These are phyloP conservation scores for Beroe forskalii DNA, from an alignment of 37 sponge, comb jelly and placozoan species.

Conservation along the genomic window DNA sequence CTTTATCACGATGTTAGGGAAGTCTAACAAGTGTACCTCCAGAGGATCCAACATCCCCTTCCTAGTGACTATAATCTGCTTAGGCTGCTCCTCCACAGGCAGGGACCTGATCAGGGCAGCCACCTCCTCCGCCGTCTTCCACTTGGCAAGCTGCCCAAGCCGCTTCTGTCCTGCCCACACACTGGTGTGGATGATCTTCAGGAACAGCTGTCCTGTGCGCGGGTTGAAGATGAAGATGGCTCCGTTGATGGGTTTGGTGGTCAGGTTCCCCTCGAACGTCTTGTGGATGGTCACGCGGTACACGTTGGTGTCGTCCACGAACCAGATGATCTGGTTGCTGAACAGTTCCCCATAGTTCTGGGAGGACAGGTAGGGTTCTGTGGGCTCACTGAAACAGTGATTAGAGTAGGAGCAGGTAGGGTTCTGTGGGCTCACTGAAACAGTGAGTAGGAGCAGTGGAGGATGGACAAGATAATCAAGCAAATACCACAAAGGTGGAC, in stretches of 20 bases:
- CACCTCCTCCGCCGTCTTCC: constrained; percentile 99
- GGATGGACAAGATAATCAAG: no score
- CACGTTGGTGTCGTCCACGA: constrained; percentile 99
- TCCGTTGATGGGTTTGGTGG: constrained; percentile 99
- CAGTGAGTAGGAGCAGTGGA: no score
- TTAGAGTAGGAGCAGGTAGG: no score
- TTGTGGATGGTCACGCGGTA: constrained; percentile 99
- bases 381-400: constrained; percentile 89
- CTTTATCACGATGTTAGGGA: constrained; percentile 99
- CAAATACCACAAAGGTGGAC: no score
- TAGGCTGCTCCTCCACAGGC: constrained; percentile 99
- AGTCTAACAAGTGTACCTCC: constrained; percentile 97
- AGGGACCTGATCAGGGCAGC: constrained; percentile 98
- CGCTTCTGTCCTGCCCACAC: constrained; percentile 99
- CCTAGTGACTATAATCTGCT: constrained; percentile 98
- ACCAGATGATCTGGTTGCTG: constrained; percentile 99
- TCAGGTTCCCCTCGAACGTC: constrained; percentile 99
- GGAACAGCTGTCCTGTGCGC: constrained; percentile 98
- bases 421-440: constrained; percentile 97
- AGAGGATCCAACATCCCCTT: constrained; percentile 99
- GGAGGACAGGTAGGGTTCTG: constrained; percentile 98
- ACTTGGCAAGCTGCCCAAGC: constrained; percentile 98
- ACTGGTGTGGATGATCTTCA: constrained; percentile 98
- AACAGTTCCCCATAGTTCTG: constrained; percentile 99
- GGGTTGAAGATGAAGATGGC: constrained; percentile 99